These are phyloP conservation scores for Oophaga pumilio DNA, from an alignment of 2,113 vertebrate genomes.

Conservation along the genomic window DNA sequence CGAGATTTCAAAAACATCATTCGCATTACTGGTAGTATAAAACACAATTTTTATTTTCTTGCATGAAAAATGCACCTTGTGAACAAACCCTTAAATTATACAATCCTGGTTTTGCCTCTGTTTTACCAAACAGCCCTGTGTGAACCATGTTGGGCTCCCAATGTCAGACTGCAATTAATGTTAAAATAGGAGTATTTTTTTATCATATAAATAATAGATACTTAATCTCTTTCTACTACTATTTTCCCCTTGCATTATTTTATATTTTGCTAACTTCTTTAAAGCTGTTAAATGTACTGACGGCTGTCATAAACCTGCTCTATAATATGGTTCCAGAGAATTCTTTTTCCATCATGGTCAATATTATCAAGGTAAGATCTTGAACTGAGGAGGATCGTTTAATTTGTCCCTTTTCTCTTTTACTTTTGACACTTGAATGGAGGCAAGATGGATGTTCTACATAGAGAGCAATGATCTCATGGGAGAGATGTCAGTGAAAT, in stretches of 20 bases:
- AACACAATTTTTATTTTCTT: too few relatives aligned
- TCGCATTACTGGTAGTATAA: too few relatives aligned
- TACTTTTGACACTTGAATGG: background rate
- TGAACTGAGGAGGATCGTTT: slow-evolving; percentile 1
- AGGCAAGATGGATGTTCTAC: background rate
- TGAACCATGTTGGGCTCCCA: background rate
- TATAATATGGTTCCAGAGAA: background rate
- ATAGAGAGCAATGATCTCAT: background rate
- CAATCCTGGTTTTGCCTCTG: too few relatives aligned
- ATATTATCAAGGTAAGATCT: slow-evolving; percentile 11
- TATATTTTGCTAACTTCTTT: too few relatives aligned
- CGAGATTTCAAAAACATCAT: too few relatives aligned
- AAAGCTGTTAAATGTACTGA: background rate
- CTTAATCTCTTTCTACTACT: too few relatives aligned
- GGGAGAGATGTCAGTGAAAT: background rate
- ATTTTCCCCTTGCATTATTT: too few relatives aligned
- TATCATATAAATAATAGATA: background rate
- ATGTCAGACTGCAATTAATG: background rate
- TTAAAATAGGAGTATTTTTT: background rate
- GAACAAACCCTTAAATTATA: too few relatives aligned
- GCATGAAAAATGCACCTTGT: too few relatives aligned
- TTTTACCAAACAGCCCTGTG: background rate
- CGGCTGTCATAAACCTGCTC: background rate
- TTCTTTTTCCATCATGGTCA: slow-evolving; percentile 2
- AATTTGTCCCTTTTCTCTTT: slow-evolving; percentile 7